Evolutionary conservation across 2,888 invertebrate species (phyloP).

Genomic region (Sipha maydis): DNA sequence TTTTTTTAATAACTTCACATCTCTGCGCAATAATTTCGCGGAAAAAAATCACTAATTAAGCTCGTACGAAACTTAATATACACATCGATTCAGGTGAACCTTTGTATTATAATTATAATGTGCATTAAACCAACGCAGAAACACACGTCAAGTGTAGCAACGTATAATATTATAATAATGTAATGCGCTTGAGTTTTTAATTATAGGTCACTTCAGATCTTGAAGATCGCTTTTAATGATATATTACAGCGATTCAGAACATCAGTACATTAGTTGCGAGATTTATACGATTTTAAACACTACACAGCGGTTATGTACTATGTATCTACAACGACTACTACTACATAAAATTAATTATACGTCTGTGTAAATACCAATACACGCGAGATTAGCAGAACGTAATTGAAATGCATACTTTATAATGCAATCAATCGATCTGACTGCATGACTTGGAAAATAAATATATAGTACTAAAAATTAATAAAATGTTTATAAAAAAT

Average conservation of each 20-base stretch:
- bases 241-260: background rate
- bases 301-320: background rate
- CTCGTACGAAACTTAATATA: no score
- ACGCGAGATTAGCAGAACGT: no score
- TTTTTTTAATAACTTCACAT: background rate
- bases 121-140: background rate
- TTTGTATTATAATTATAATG: background rate
- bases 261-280: background rate
- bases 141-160: background rate
- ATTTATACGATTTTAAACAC: background rate
- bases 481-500: no score
- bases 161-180: background rate
- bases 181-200: background rate
- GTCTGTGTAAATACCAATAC: background rate
- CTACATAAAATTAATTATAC: background rate
- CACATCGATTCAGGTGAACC: background rate
- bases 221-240: background rate
- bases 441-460: no score
- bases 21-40: background rate
- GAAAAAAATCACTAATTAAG: conserved; percentile 2
- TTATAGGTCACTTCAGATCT: background rate
- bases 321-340: no score
- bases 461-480: no score
- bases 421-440: no score
- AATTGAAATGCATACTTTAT: no score